Evolutionary conservation across 2,888 invertebrate species (phyloP).

Genomic region (Eurytoma californica): DNA sequence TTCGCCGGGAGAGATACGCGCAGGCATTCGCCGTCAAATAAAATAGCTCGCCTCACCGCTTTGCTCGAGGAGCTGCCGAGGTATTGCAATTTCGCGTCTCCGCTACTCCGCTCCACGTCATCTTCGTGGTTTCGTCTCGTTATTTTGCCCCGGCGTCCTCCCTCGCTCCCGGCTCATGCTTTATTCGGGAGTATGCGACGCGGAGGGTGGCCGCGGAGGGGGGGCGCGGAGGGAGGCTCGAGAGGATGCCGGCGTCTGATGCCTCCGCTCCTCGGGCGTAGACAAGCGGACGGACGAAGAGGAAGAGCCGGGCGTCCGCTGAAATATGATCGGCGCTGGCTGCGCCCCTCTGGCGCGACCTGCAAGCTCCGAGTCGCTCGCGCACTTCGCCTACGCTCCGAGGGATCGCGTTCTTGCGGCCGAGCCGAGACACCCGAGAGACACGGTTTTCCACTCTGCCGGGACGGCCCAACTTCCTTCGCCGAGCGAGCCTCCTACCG

Average conservation of each 20-base stretch:
- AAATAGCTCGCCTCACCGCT: slow-evolving; percentile 18
- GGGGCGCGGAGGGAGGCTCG: neutral
- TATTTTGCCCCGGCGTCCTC: slow-evolving; percentile 25
- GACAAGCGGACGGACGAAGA: slow-evolving; percentile 47
- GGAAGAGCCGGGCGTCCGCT: slow-evolving; percentile 30
- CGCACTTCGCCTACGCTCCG: neutral
- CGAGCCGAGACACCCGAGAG: slow-evolving; percentile 51
- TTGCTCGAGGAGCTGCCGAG: slow-evolving; percentile 7
- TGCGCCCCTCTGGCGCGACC: slow-evolving; percentile 1
- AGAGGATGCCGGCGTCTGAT: neutral
- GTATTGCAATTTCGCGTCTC: slow-evolving; percentile 28
- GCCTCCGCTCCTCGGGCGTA: neutral
- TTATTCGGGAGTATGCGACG: slow-evolving; percentile 30
- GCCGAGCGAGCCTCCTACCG: neutral
- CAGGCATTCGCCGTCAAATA: slow-evolving; percentile 33
- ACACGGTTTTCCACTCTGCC: slow-evolving; percentile 63
- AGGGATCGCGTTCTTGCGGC: slow-evolving; percentile 21
- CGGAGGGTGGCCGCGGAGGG: neutral
- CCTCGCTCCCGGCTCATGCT: slow-evolving; percentile 4
- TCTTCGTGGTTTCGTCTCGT: slow-evolving; percentile 30
- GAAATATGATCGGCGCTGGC: slow-evolving; percentile 53
- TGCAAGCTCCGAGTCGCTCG: neutral
- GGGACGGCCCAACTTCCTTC: slow-evolving; percentile 35
- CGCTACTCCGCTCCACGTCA: slow-evolving; percentile 11
- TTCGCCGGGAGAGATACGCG: neutral